Evolutionary conservation across 1,140 invertebrate species (phyloP), one percentile per base, ranked within the genome.

Genomic region (Drosophila neocordata): DNA sequence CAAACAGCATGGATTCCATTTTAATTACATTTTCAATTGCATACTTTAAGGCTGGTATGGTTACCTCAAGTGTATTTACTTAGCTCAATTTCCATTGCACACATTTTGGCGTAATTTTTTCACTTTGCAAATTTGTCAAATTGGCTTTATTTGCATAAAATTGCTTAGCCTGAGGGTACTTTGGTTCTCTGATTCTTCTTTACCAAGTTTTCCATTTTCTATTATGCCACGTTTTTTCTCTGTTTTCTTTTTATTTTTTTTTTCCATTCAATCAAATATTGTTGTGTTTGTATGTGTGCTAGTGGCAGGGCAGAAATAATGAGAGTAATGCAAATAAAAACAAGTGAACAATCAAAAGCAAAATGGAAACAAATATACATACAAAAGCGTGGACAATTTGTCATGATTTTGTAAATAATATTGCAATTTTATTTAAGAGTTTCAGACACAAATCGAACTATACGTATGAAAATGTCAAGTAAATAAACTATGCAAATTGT

Each of bases 301-400:
- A 4, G 22, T 68, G 9, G n/a, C 34, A 37, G 2, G 12, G 58
- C 51, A 18, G 12, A 55, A 67, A 48, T 61, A 65, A 57, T 65
- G 63, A 62, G 59, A 35, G 52, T 22, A 56, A 34, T 34, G 24
- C 53, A 56, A 56, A 48, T 48, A 48, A 48, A 31, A 48, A 56
- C 22, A 56, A 56, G 27, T 56, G 31, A 56, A 56, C 53, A 56
- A 56, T 34, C 53, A 56, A 56, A 53, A 34, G n/a, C 53, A 56
- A 18, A 56, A 13, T 56, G 53, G 13, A 56, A 56, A 56, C 41
- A 48, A 15, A 56, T 55, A 31, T 27, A 31, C 24, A 2, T 31
- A 55, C n/a, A 4, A 13, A 55, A 31, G 27, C 52, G 27, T 31
- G 13, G 22, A 55, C 52, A 56, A 56, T 34, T 34, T 34, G 53